These are phyloP conservation scores for Pogonocichla stellata DNA, from an alignment of 2,113 vertebrate species.

Conservation along the genomic window DNA sequence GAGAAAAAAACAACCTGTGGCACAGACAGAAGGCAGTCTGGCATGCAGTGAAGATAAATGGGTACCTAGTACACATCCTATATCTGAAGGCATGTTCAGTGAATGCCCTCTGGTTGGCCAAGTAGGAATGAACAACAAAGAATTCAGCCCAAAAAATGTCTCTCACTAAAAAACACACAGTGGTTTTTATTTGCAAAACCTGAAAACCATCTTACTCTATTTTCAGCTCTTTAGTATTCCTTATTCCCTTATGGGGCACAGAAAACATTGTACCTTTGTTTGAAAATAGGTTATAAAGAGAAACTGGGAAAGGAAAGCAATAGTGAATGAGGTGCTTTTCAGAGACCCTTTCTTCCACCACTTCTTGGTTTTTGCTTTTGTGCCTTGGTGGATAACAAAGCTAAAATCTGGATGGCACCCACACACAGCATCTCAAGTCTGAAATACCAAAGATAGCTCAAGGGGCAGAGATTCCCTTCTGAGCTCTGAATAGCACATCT, in stretches of 20 bases:
- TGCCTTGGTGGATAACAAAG: neutral
- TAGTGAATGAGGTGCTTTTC: neutral
- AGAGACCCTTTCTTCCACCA: neutral
- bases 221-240: neutral
- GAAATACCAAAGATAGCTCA: neutral
- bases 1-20: neutral
- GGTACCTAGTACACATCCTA: neutral
- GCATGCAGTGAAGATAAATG: neutral
- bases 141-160: neutral
- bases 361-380: neutral
- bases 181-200: neutral
- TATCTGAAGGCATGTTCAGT: neutral
- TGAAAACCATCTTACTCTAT: neutral
- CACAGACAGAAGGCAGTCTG: neutral
- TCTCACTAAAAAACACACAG: neutral
- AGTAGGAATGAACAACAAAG: neutral
- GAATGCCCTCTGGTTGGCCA: neutral
- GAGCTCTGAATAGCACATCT: neutral
- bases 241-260: neutral
- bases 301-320: neutral
- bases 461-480: neutral
- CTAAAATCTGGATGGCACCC: neutral
- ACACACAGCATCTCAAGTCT: neutral
- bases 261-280: neutral
- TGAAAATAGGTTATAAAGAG: neutral